Conservation (phyloP, 2,797 vertebrate species). For the Macrochelys suwanniensis region DNA sequence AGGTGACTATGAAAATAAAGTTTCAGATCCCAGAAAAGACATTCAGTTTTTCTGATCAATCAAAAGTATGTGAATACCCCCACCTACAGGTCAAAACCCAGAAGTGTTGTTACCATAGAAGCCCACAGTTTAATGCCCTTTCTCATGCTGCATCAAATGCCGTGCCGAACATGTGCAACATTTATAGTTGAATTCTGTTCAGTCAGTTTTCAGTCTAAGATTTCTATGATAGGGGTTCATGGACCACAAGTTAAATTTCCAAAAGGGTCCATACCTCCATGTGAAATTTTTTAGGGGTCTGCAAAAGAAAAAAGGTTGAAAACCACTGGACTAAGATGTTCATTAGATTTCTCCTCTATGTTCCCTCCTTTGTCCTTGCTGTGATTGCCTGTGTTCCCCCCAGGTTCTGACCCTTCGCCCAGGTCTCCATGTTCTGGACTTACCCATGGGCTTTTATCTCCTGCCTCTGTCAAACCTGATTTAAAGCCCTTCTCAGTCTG, state of each 20-base stretch:
- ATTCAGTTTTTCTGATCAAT: neutral
- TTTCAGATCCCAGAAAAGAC: neutral
- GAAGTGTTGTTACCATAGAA: neutral
- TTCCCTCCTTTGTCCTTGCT: too few species aligned
- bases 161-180: too few species aligned
- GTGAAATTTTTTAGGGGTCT: too few species aligned
- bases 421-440: neutral
- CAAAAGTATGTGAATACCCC: neutral
- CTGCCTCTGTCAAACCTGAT: neutral
- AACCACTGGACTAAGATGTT: too few species aligned
- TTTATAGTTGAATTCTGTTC: too few species aligned
- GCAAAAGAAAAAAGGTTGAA: too few species aligned
- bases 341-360: too few species aligned
- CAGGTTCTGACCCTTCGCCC: neutral
- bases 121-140: neutral
- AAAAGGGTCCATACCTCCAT: too few species aligned
- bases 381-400: too few species aligned
- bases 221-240: too few species aligned
- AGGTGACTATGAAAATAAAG: neutral
- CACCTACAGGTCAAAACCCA: neutral
- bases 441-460: neutral
- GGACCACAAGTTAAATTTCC: too few species aligned
- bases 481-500: neutral
- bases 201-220: too few species aligned
- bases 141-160: neutral